Conservation (phyloP, 2,888 invertebrate species). For the Drosophila paramelanica region DNA sequence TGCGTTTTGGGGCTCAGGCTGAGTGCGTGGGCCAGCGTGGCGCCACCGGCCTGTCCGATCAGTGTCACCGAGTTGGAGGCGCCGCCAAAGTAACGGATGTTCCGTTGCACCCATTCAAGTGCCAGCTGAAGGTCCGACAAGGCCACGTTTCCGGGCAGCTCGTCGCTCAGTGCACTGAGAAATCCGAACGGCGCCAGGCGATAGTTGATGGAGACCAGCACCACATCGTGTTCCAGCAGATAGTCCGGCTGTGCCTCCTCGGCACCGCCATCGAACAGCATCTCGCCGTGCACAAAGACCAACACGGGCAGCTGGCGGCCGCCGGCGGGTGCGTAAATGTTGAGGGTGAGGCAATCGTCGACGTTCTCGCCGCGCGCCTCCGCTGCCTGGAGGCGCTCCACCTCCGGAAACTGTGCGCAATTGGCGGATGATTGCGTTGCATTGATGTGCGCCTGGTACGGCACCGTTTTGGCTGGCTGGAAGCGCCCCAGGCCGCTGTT, state of each 20-base stretch:
- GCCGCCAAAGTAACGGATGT: constrained; percentile 86
- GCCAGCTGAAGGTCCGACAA: constrained; percentile 86
- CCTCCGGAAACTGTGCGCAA: constrained; percentile 82
- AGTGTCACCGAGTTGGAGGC: constrained; percentile 85
- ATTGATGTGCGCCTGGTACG: constrained; percentile 54
- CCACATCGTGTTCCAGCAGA: constrained; percentile 85
- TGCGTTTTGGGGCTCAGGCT: constrained; percentile 84
- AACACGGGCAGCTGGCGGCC: constrained; percentile 82
- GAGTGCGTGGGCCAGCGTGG: constrained; percentile 85
- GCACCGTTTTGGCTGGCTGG: constrained; percentile 65
- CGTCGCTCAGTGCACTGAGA: constrained; percentile 85
- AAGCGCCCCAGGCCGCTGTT: constrained; percentile 78
- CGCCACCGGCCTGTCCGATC: constrained; percentile 86
- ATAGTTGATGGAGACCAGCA: constrained; percentile 86
- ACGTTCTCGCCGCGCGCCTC: constrained; percentile 76
- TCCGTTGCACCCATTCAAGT: constrained; percentile 86
- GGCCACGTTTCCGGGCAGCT: constrained; percentile 86
- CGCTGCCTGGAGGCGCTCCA: constrained; percentile 59
- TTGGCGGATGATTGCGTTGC: constrained; percentile 73
- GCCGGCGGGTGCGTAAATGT: constrained; percentile 79
- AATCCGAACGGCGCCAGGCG: constrained; percentile 86
- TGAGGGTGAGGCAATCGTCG: constrained; percentile 82
- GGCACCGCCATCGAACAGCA: constrained; percentile 84
- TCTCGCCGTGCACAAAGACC: constrained; percentile 85
- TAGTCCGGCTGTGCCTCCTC: constrained; percentile 84